Evolutionary conservation across 1,140 invertebrate genomes (phyloP).

Genomic region (Megalonaias nervosa): DNA sequence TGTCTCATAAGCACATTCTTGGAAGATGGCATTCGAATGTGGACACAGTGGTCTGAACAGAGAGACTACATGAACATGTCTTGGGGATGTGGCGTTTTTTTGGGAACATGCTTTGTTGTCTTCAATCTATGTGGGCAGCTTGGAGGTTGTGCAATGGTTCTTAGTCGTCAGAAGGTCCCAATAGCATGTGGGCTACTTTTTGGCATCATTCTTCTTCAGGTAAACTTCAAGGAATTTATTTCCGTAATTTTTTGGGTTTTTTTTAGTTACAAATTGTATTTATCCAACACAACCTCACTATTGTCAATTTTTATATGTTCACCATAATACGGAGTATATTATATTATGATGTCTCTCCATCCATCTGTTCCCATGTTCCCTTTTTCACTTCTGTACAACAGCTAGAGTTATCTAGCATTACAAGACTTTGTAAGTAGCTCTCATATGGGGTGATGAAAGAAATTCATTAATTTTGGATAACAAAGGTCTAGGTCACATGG

Average conservation of each 20-base stretch:
- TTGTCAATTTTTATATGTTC: too few species aligned
- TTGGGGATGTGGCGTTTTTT: constrained; percentile 96
- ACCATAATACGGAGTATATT: too few species aligned
- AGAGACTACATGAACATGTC: constrained; percentile 92
- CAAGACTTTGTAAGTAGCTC: too few species aligned
- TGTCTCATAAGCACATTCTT: constrained; percentile 99
- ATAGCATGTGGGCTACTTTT: constrained; percentile 96
- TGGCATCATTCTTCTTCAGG: constrained; percentile 96
- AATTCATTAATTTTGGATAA: too few species aligned
- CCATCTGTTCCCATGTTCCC: too few species aligned
- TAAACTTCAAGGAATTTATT: constrained; percentile 79
- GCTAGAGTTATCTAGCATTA: too few species aligned
- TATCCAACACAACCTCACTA: too few species aligned
- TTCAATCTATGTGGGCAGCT: constrained; percentile 97
- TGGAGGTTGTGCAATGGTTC: constrained; percentile 95
- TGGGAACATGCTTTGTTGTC: constrained; percentile 93
- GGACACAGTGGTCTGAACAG: constrained; percentile 98
- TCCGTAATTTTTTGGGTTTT: constrained; percentile 93
- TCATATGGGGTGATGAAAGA: too few species aligned
- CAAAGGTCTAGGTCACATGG: too few species aligned
- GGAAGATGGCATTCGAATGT: constrained; percentile 99
- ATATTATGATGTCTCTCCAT: too few species aligned
- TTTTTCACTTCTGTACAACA: too few species aligned
- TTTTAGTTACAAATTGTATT: not conserved
- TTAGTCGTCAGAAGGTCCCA: constrained; percentile 92